Evolutionary conservation across 1,140 invertebrate species (phyloP).

Genomic region (Littorina saxatilis): DNA sequence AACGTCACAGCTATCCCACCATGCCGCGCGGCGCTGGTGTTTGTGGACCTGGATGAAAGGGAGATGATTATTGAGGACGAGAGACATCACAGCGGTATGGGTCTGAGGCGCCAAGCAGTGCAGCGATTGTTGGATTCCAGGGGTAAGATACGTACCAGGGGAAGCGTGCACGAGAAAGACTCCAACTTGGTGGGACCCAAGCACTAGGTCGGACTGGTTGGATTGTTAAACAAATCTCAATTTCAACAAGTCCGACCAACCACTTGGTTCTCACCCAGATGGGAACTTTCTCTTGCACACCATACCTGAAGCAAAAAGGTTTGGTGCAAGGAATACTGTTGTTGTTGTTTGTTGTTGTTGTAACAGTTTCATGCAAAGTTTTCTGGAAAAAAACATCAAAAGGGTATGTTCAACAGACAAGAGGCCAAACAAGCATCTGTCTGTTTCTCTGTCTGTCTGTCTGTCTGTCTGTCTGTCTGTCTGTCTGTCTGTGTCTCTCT

Average conservation of each 20-base stretch:
- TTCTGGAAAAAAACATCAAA: background rate
- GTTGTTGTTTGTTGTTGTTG: background rate
- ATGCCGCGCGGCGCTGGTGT: conserved; percentile 27
- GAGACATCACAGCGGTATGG: conserved; percentile 2
- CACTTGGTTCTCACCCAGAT: background rate
- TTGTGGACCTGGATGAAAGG: conserved; percentile 34
- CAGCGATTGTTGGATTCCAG: conserved; percentile 5
- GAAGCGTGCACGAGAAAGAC: too few relatives aligned
- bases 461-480: background rate
- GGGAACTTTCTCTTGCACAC: background rate
- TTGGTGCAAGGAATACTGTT: too few relatives aligned
- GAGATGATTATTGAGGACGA: conserved; percentile 31
- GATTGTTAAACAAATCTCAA: too few relatives aligned
- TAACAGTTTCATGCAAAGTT: background rate
- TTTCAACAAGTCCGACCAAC: too few relatives aligned
- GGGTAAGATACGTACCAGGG: background rate
- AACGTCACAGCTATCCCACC: conserved; percentile 14
- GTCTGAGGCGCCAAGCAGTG: background rate
- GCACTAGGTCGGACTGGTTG: too few relatives aligned
- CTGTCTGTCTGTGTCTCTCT: background rate
- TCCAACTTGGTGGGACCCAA: too few relatives aligned
- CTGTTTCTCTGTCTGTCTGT: background rate
- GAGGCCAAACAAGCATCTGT: background rate
- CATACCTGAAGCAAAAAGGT: background rate
- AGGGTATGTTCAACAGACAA: background rate